Percentiles rank a stretch among this genome's conserved stretches.
Evolutionary conservation across 2,113 vertebrate genomes (phyloP).

Genomic region (Stictonetta naevosa): DNA sequence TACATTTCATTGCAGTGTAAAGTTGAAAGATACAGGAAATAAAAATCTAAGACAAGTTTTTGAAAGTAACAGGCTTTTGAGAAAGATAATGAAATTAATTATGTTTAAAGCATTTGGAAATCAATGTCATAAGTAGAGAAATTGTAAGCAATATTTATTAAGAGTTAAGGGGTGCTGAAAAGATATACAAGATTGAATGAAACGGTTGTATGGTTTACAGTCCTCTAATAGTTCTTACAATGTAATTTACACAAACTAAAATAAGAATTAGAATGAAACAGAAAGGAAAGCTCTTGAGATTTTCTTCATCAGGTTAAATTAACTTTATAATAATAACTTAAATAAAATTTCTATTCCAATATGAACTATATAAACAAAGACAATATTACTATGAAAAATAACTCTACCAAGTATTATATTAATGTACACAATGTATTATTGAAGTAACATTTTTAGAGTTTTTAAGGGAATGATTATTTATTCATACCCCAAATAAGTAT

Average conservation of each 20-base stretch:
- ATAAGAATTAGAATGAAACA: not conserved
- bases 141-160: not conserved
- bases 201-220: accelerated
- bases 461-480: not conserved
- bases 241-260: not conserved
- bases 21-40: not conserved
- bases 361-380: not conserved
- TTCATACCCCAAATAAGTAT: not conserved
- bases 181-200: not conserved
- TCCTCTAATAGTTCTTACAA: not conserved
- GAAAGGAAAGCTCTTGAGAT: not conserved
- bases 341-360: not conserved
- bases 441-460: not conserved
- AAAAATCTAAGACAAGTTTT: not conserved
- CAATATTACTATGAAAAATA: not conserved
- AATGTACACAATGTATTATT: not conserved
- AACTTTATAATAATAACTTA: not conserved
- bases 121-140: not conserved
- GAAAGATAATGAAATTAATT: not conserved
- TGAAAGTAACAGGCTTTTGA: accelerated
- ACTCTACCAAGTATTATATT: not conserved
- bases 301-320: not conserved
- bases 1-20: not conserved
- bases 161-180: not conserved
- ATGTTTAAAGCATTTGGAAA: not conserved